phyloP scores from a whole-genome alignment of 2,888 invertebrate species.

The Tenthredo amoena region DNA sequence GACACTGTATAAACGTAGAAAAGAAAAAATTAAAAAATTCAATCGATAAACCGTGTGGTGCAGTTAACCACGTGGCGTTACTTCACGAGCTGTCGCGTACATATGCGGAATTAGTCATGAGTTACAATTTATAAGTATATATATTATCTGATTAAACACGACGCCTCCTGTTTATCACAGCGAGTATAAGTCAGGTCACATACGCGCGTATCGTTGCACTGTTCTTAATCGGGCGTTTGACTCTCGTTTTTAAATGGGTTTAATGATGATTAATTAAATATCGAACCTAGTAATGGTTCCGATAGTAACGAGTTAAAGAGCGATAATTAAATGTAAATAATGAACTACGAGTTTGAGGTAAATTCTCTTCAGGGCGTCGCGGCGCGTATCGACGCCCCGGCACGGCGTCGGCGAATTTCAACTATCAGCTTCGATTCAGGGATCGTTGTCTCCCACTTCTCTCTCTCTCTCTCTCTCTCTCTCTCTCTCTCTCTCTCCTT shows the following conservation, averaged over 20 bases:
- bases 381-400: slow-evolving; percentile 50
- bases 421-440: slow-evolving; percentile 45
- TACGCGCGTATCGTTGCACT: not conserved
- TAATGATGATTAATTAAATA: not conserved
- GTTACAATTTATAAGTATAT: not conserved
- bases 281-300: not conserved
- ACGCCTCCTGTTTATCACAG: not conserved
- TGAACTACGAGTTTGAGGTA: not conserved
- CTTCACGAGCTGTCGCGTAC: not conserved
- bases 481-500: not conserved
- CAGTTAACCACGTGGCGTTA: slow-evolving; percentile 3
- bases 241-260: not conserved
- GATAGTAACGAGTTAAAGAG: not conserved
- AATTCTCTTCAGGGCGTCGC: slow-evolving; percentile 42
- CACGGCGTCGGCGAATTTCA: slow-evolving; percentile 40
- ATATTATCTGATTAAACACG: not conserved
- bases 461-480: not conserved
- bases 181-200: not conserved
- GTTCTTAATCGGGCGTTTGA: not conserved
- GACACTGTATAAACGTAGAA: not conserved
- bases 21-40: not conserved
- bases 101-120: not conserved
- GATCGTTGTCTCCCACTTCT: slow-evolving; percentile 22
- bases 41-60: not conserved
- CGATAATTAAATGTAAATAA: not conserved